Evolutionary conservation across 2,113 vertebrate species (phyloP), one percentile per base, ranked within the genome.

Genomic region (Emydocephalus ijimae): DNA sequence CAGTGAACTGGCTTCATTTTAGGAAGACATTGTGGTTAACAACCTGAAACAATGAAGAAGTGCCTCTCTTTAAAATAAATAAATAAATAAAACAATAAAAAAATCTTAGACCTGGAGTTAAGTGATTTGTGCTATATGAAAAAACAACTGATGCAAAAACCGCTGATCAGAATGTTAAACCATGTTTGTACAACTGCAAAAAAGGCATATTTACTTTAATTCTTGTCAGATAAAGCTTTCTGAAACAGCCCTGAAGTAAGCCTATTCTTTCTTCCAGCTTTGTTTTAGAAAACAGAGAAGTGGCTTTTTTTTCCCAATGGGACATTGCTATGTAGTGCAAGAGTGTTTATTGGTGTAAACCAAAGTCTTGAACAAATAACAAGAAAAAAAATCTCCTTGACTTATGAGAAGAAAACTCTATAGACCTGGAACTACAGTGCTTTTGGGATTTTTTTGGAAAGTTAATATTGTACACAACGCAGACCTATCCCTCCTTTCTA

Each of bases 1-100:
- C 96, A 96, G 95, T 95, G 95, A 97, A 96, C 96, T 96, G 94
- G 94, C 94, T 97, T 96, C 94, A 93, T 96, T 97, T 97, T 98
- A 93, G 7, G 90, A 96, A 97, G 96, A 95, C 96, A 92, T 61
- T 91, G 95, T 95, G 95, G 92, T 97, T 97, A 97, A 97, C 96
- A 97, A 96, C 95, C 97, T 96, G 97, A 96, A 97, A 96, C 96
- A 94, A 94, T 57, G 7, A 94, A 96, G 93, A 59, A 59, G 26
- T n/a, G 74, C 3, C 26, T 39, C 10, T 92, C 39, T 69, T 69
- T 50, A n/a, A 50, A 85, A 85, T 23, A 50, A 20, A 85, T 23
- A 50, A 20, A 48, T 45, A 54, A 24, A 26, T 26, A 54, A 12
- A 43, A 34, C 50, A 12, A 50, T 29, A 85, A 26, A 59, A 85